Base-by-base conservation (phyloP, 2,113 vertebrate genomes). In the Muntiacus muntjak region DNA sequence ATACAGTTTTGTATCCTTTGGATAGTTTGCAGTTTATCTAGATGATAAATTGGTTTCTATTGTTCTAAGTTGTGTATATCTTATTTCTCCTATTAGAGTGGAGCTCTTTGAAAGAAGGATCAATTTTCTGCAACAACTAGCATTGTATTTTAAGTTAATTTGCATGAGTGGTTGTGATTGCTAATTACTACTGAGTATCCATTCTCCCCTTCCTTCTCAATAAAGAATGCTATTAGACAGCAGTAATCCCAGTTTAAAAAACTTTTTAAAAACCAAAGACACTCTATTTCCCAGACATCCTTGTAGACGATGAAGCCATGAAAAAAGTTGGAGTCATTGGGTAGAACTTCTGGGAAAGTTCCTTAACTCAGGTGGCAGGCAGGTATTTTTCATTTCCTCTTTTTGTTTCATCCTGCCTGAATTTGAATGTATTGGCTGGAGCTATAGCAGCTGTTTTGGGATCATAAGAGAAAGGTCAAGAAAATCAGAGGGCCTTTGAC, bases 61-160 rank as follows among this genome's bases (percentile, higher is more conserved):
- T 85, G 78, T 57, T 85, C 95, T 87, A n/a, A 78, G 21, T 54
- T 74, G 23, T 58, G 62, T 57, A 15, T 79, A 54, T 85, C 30
- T 81, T 62, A 86, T 81, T 87, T 92, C 36, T 17, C 7, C 26
- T 45, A 19, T 84, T 92, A 89, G 30, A 89, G 23, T 87, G 50
- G 91, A 83, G 28, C 16, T 94, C 43, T 90, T 97, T 93, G 89
- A 95, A 94, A 91, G 55, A 83, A 76, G 55, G 36, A 62, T 92
- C n/a, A 17, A 58, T 94, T 78, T 94, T 43, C 3, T 88, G 52
- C 62, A 50, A 71, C 33, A 62, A 83, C 21, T 47, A 25, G 26
- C n/a, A 62, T 30, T 89, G 30, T n/a, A 62, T 78, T 52, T 95
- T 95, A 89, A 84, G 55, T 74, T 84, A 10, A 82, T 93, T 89